Evolutionary conservation across 2,113 vertebrate genomes (phyloP), one percentile per base, ranked within the genome.

Genomic region (Larimichthys crocea): DNA sequence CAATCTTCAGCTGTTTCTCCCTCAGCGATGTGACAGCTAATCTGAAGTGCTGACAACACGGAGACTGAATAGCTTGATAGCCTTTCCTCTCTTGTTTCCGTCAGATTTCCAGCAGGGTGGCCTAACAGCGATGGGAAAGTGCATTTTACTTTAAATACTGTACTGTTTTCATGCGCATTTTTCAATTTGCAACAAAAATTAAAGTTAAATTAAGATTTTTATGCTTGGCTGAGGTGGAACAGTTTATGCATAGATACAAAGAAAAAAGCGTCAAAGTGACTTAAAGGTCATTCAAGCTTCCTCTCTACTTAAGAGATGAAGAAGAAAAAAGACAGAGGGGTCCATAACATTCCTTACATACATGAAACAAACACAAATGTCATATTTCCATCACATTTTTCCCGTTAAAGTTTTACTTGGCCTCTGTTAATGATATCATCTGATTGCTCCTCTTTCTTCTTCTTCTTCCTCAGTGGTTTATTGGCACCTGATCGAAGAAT

Each of bases 11-110:
- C 84, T 88, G 83, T 86, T 90, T 89, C 85, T 80, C 86, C 89
- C 82, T 81, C 84, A 63, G 83, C 60, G 76, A 86, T 76, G 86
- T 91, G 93, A 94, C 93, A 91, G 93, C 87, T 91, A 86, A 90
- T 93, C 89, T 90, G 80, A 90, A 71, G 74, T 62, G 78, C 87
- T 87, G 92, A 91, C 91, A 91, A 85, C 86, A 61, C 49, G 85
- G 86, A 86, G 77, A 35, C 76, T 17, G 69, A 82, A 66, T 63
- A 67, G 68, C 73, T 74, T 82, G 86, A 90, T 88, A 56, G 83
- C 86, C 84, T 89, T 74, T 92, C 88, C 68, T 67, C 55, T 72
- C 80, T 60, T 60, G 74, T 88, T 88, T 86, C 56, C 82, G 74
- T 91, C 88, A 89, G 56, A 85, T 76, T 80, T 82, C 62, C 70